phyloP scores from a whole-genome alignment of 2,888 invertebrate species.

The Carcina quercana region DNA sequence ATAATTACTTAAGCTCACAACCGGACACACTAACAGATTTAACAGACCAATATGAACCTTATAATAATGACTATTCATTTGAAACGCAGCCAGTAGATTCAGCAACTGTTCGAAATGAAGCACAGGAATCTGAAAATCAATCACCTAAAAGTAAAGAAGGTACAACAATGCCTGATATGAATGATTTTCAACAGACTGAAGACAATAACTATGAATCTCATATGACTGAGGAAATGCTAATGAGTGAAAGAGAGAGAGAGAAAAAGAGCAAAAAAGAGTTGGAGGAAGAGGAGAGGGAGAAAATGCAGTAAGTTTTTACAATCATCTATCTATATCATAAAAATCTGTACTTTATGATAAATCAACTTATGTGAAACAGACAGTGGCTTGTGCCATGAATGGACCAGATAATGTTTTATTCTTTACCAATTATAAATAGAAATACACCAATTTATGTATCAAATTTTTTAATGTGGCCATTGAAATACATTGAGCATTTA shows the following conservation, averaged over 20 bases:
- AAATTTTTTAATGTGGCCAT: too few relatives aligned
- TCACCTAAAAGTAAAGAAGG: slow-evolving; percentile 27
- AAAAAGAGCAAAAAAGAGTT: slow-evolving; percentile 86
- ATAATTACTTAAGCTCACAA: slow-evolving; percentile 42
- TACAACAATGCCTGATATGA: slow-evolving; percentile 28
- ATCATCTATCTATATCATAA: not conserved
- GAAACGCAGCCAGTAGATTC: slow-evolving; percentile 37
- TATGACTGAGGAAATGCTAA: slow-evolving; percentile 53
- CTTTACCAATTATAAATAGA: too few relatives aligned
- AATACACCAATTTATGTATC: too few relatives aligned
- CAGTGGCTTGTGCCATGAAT: too few relatives aligned
- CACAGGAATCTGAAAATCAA: too few relatives aligned
- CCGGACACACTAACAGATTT: slow-evolving; percentile 42
- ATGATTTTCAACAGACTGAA: slow-evolving; percentile 48
- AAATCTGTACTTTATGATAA: not conserved
- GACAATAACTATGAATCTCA: slow-evolving; percentile 39
- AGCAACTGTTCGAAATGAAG: too few relatives aligned
- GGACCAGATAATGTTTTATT: too few relatives aligned
- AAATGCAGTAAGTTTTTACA: slow-evolving; percentile 88
- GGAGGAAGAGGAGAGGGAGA: slow-evolving; percentile 95
- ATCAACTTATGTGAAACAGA: not conserved
- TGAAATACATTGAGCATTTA: too few relatives aligned
- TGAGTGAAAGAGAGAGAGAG: slow-evolving; percentile 77
- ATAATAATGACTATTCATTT: slow-evolving; percentile 56
- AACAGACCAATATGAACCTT: slow-evolving; percentile 53